A percentile compares a stretch with the other conserved stretches of the same genome.
Conservation (phyloP, 2,113 vertebrate genomes). For the Nibea coibor region DNA sequence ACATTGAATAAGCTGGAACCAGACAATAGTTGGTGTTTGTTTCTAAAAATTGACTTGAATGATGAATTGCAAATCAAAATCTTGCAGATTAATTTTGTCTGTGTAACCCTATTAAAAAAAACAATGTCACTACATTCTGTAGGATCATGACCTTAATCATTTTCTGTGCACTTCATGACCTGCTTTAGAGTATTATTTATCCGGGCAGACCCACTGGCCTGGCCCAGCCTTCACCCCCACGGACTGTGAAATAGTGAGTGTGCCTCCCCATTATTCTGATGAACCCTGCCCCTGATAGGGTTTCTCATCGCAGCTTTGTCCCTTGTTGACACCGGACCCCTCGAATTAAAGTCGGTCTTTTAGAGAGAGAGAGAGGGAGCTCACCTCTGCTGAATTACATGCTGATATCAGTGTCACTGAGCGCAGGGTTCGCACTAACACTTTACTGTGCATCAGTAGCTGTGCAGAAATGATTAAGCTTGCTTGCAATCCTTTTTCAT, state of each 20-base stretch:
- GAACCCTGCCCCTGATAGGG: constrained; percentile 79
- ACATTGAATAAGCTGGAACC: too few species aligned
- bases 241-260: constrained; percentile 29
- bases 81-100: too few species aligned
- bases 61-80: too few species aligned
- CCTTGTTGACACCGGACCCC: constrained; percentile 73
- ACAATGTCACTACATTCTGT: not conserved
- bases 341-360: constrained; percentile 67
- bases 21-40: too few species aligned
- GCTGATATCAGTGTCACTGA: constrained; percentile 65
- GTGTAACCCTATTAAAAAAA: not conserved
- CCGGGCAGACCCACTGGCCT: constrained; percentile 13
- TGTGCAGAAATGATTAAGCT: not conserved
- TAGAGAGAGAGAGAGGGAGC: constrained; percentile 48
- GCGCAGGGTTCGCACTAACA: constrained; percentile 38
- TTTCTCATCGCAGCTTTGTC: constrained; percentile 80
- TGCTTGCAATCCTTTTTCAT: not conserved
- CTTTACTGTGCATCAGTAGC: not conserved
- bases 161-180: constrained; percentile 17
- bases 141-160: constrained; percentile 4
- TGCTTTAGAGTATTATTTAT: constrained; percentile 27
- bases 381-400: constrained; percentile 59
- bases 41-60: too few species aligned
- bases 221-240: constrained; percentile 43
- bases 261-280: constrained; percentile 75